phyloP scores from a whole-genome alignment of 2,888 invertebrate species.

The Torymus tubicola region DNA sequence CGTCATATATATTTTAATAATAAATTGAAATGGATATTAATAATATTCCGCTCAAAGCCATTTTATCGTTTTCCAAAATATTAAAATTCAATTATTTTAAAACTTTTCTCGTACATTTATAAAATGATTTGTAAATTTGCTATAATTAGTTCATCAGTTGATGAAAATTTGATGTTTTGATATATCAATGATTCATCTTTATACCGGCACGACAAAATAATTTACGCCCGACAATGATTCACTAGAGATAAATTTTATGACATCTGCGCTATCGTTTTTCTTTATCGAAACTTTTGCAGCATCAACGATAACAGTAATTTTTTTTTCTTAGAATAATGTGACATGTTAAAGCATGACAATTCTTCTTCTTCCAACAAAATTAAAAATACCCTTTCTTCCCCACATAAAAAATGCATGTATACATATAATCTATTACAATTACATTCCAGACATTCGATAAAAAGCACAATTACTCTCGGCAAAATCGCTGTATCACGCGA shows the following conservation, averaged over 20 bases:
- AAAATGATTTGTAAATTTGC: no score
- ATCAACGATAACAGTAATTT: conserved; percentile 12
- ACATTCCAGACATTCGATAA: neutral
- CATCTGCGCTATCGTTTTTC: conserved; percentile 25
- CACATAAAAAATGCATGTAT: neutral
- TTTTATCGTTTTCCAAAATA: neutral
- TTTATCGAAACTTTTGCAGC: conserved; percentile 10
- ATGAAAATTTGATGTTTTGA: conserved; percentile 8
- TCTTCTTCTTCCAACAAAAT: no score
- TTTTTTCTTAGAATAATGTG: neutral
- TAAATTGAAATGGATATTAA: no score
- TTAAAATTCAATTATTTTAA: neutral
- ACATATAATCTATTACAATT: neutral
- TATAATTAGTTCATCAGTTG: neutral
- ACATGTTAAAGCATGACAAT: no score
- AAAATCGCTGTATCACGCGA: no score
- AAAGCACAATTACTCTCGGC: no score
- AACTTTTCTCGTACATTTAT: no score
- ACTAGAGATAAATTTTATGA: conserved; percentile 43
- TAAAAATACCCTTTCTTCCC: no score
- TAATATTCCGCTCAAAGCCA: no score
- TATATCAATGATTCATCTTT: neutral
- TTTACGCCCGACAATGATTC: conserved; percentile 40
- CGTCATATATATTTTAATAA: no score
- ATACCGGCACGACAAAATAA: conserved; percentile 15